These are phyloP conservation scores for Seira ritae DNA, from an alignment of 2,888 invertebrate genomes.

Conservation along the genomic window DNA sequence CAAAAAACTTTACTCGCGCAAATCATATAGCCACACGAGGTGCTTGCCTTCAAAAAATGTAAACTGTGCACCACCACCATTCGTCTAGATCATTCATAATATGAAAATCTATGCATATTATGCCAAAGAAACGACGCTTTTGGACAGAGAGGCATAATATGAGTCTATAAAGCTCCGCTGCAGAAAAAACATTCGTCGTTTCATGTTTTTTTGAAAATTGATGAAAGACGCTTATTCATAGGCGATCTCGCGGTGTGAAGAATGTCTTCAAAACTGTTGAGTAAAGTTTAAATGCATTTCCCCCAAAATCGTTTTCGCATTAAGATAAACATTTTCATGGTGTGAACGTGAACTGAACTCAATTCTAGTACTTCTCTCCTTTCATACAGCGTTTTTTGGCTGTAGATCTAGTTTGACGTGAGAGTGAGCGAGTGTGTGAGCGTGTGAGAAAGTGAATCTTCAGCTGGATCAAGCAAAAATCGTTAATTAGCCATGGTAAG, in stretches of 20 bases:
- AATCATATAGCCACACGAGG: slow-evolving; percentile 48
- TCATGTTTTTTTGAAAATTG: slow-evolving; percentile 52
- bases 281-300: slow-evolving; percentile 19
- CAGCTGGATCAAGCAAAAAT: slow-evolving; percentile 35
- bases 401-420: no score
- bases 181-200: slow-evolving; percentile 25
- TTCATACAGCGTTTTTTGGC: no score
- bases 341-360: no score
- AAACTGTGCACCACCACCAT: slow-evolving; percentile 20
- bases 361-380: no score
- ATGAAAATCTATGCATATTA: no score
- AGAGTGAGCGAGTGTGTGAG: slow-evolving; percentile 14
- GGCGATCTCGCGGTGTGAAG: slow-evolving; percentile 24
- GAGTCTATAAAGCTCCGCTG: no score
- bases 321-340: no score
- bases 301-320: no score
- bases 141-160: no score
- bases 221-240: slow-evolving; percentile 58
- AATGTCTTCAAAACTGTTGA: slow-evolving; percentile 23
- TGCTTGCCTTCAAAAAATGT: slow-evolving; percentile 25
- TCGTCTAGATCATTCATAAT: slow-evolving; percentile 41
- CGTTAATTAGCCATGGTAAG: slow-evolving; percentile 60
- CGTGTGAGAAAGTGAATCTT: slow-evolving; percentile 29
- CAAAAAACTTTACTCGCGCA: slow-evolving; percentile 48
- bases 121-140: no score